Base-by-base conservation (phyloP, 1,140 invertebrate species). In the Macrostomum lignano region DNA sequence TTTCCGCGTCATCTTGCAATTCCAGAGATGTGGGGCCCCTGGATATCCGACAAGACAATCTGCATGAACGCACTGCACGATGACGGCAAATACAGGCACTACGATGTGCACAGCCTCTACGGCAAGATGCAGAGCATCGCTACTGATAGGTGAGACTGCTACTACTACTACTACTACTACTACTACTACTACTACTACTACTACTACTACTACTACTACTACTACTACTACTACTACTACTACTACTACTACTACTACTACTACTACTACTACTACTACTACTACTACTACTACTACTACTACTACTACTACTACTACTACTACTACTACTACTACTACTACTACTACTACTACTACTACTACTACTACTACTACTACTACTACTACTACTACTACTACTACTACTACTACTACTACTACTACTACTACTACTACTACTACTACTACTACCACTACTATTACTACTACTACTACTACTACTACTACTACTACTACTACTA, bases 181-280 rank as follows among this genome's bases (percentile, higher is more conserved):
- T 9, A 31, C 29, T 31, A 31, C 29, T 31, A 31, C 29, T 31
- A 31, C 29, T 31, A 31, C 29, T 14, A 31, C 29, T 14, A 31
- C 29, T 31, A 31, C 29, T 31, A 31, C 29, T 31, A 31, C 29
- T 31, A 31, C 29, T 31, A 31, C 29, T 31, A 31, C 29, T 31
- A 31, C 29, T 31, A 31, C 29, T 9, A 31, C 29, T 31, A 31
- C 29, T 31, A 31, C 29, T 31, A 31, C 29, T 9, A 31, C 29
- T 31, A 31, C 29, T 31, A 31, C 29, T 9, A 31, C 29, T 31
- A 31, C 29, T 31, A 31, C 29, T 31, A 31, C 29, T 31, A 31
- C 29, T 31, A 14, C 29, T 31, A 31, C 29, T 31, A 31, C 29
- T 31, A 31, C 29, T 31, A 31, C 29, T 9, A 31, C 29, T 9